These are phyloP conservation scores for Helleia helle DNA, from an alignment of 2,888 invertebrate genomes.

Conservation along the genomic window DNA sequence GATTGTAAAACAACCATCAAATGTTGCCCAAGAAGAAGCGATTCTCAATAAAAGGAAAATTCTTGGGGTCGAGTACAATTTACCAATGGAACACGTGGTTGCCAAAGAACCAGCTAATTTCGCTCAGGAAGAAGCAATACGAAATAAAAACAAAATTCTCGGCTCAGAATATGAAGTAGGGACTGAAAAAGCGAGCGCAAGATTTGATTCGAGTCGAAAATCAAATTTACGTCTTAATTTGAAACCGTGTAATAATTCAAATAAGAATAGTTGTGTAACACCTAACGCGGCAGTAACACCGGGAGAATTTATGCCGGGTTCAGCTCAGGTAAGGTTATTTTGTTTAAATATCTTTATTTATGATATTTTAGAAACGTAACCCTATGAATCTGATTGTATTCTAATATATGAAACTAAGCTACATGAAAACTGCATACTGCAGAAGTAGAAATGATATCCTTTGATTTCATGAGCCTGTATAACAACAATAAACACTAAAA, in stretches of 20 bases:
- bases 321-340: constrained; percentile 31
- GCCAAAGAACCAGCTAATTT: constrained; percentile 42
- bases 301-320: constrained; percentile 48
- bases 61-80: neutral
- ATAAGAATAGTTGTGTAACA: constrained; percentile 28
- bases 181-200: constrained; percentile 30
- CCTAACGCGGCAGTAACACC: constrained; percentile 49
- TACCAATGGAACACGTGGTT: neutral
- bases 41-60: constrained; percentile 42
- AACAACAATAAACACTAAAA: too few relatives aligned
- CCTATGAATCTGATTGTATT: too few relatives aligned
- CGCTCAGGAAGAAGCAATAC: constrained; percentile 77
- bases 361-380: too few relatives aligned
- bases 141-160: constrained; percentile 72
- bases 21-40: constrained; percentile 71
- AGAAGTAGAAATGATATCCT: too few relatives aligned
- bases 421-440: too few relatives aligned
- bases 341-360: too few relatives aligned
- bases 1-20: constrained; percentile 33
- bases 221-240: constrained; percentile 52
- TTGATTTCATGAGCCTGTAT: too few relatives aligned
- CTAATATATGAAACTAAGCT: neutral
- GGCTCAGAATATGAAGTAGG: constrained; percentile 72
- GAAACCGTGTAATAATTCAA: constrained; percentile 42
- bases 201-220: constrained; percentile 33